These are phyloP conservation scores for Cyaniris semiargus DNA, from an alignment of 2,888 invertebrate species.

Conservation along the genomic window DNA sequence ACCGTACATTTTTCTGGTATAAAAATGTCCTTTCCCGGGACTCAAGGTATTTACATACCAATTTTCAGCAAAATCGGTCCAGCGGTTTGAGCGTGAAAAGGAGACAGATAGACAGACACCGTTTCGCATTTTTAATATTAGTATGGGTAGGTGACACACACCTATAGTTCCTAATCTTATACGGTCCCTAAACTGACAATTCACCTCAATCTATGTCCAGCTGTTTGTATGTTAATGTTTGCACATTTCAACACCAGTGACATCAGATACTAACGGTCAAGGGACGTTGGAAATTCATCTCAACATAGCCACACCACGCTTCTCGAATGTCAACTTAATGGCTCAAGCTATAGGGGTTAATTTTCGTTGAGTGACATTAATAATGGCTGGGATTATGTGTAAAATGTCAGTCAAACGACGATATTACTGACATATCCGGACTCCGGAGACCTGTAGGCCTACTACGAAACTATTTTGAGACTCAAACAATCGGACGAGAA, in stretches of 20 bases:
- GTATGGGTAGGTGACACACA: not conserved
- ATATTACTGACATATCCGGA: not conserved
- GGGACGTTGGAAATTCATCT: constrained; percentile 25
- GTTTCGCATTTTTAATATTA: too few species aligned
- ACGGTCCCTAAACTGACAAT: not conserved
- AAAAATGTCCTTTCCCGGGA: too few species aligned
- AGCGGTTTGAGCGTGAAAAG: too few species aligned
- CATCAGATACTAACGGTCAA: constrained; percentile 37
- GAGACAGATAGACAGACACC: too few species aligned
- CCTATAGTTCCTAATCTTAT: not conserved
- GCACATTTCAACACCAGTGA: constrained; percentile 33
- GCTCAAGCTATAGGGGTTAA: not conserved
- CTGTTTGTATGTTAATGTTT: constrained; percentile 31
- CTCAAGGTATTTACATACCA: too few species aligned
- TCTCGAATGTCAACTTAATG: not conserved
- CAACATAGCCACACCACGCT: not conserved
- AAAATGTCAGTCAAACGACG: constrained; percentile 11
- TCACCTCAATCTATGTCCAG: not conserved
- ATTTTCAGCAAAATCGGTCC: too few species aligned
- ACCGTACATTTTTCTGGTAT: too few species aligned
- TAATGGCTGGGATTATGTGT: not conserved
- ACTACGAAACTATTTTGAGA: too few species aligned
- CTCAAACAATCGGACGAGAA: too few species aligned
- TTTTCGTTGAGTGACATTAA: not conserved
- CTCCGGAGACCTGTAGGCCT: constrained; percentile 1